phyloP scores from a whole-genome alignment of 2,888 invertebrate species.

The Parasteatoda lunata region DNA sequence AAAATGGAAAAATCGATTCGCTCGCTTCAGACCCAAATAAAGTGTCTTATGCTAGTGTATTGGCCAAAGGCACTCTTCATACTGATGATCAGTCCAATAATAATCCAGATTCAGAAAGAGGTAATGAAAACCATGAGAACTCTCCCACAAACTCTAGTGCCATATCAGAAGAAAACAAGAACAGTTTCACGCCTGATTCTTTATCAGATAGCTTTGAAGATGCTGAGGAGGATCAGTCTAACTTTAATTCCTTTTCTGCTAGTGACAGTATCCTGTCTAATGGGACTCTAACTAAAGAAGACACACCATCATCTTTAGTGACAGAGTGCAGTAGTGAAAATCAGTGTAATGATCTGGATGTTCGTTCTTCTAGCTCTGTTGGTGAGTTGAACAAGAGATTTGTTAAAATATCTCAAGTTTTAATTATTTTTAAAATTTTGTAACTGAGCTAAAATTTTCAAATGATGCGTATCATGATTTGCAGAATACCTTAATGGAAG shows the following conservation, averaged over 20 bases:
- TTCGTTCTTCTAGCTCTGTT: constrained; percentile 12
- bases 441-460: too few relatives aligned
- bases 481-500: too few relatives aligned
- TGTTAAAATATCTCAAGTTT: too few relatives aligned
- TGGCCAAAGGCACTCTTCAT: constrained; percentile 24
- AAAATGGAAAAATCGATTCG: too few relatives aligned
- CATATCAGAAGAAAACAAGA: constrained; percentile 9
- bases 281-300: constrained; percentile 11
- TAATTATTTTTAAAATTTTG: too few relatives aligned
- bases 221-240: constrained; percentile 43
- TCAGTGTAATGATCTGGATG: constrained; percentile 6
- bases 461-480: too few relatives aligned
- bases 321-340: background rate
- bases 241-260: constrained; percentile 23
- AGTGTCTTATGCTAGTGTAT: constrained; percentile 39
- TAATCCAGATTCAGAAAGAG: constrained; percentile 12
- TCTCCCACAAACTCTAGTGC: constrained; percentile 11
- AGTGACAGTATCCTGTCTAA: constrained; percentile 4
- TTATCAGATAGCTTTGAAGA: constrained; percentile 43
- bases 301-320: constrained; percentile 9
- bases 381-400: constrained; percentile 6
- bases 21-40: background rate
- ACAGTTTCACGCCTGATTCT: constrained; percentile 7
- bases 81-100: constrained; percentile 37
- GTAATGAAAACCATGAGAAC: background rate